These are phyloP conservation scores for Mixornis gularis DNA, from an alignment of 2,113 vertebrate species.

Conservation along the genomic window DNA sequence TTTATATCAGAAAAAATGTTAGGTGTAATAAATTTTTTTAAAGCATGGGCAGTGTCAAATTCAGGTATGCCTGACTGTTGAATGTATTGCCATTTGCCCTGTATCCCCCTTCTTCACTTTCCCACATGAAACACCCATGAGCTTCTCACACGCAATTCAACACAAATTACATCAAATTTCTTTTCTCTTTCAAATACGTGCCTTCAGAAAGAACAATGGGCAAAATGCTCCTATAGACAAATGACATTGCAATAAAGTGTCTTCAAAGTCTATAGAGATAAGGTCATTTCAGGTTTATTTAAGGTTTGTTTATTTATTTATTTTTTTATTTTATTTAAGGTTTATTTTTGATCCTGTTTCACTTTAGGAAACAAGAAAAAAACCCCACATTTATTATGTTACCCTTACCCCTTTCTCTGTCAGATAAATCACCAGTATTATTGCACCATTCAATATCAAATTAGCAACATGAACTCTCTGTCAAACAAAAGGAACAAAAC, in stretches of 20 bases:
- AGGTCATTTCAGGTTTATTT: neutral
- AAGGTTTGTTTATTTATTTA: neutral
- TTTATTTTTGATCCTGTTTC: neutral
- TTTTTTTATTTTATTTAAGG: too few relatives aligned
- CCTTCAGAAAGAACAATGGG: neutral
- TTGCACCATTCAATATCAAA: neutral
- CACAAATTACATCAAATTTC: neutral
- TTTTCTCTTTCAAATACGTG: neutral
- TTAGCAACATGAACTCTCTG: neutral
- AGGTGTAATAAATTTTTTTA: neutral
- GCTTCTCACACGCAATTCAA: neutral
- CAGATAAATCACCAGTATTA: neutral
- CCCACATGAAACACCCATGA: accelerated
- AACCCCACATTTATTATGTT: accelerated
- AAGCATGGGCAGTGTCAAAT: neutral
- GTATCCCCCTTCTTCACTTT: neutral
- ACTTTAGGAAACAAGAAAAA: neutral
- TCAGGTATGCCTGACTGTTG: neutral
- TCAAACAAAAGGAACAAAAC: neutral
- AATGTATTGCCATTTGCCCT: neutral
- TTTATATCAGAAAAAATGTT: neutral
- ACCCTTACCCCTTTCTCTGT: neutral
- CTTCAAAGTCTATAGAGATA: neutral
- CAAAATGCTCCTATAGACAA: neutral
- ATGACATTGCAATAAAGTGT: neutral